Evolutionary conservation across 1,140 invertebrate genomes (phyloP).

Genomic region (Solen grandis): DNA sequence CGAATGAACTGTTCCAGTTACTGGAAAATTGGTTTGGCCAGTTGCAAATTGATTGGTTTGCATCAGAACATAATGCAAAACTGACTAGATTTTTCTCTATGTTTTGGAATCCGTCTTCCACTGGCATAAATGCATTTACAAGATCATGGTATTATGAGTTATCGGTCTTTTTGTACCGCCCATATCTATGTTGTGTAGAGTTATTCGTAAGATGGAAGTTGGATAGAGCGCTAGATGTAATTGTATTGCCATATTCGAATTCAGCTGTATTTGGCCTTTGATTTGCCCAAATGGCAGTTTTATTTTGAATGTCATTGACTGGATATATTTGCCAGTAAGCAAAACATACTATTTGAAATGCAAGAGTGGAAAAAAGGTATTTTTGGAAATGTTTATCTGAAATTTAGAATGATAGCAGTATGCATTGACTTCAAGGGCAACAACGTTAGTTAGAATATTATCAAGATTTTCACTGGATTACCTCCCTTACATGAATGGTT

Average conservation of each 20-base stretch:
- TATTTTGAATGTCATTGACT: not conserved
- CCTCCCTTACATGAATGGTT: too few relatives aligned
- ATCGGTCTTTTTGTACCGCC: not conserved
- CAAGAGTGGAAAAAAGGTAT: not conserved
- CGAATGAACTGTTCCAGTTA: not conserved
- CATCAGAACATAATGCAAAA: not conserved
- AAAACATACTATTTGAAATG: not conserved
- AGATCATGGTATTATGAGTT: not conserved
- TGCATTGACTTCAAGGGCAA: not conserved
- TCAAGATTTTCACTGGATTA: not conserved
- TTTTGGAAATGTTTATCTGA: not conserved
- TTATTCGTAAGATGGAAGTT: not conserved
- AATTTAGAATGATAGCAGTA: not conserved
- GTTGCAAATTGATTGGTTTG: conserved; percentile 30
- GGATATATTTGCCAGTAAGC: not conserved
- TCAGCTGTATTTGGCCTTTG: conserved; percentile 36
- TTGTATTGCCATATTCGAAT: conserved; percentile 30
- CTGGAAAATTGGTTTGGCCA: conserved; percentile 2
- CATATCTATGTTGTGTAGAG: not conserved
- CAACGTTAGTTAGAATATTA: not conserved
- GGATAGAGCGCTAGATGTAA: conserved; percentile 1
- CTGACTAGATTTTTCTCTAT: not conserved
- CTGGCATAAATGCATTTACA: conserved; percentile 12
- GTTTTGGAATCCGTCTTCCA: conserved; percentile 25
- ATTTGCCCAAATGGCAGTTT: not conserved